phyloP scores from a whole-genome alignment of 1,140 invertebrate species.

The Hydropsyche tenuis region DNA sequence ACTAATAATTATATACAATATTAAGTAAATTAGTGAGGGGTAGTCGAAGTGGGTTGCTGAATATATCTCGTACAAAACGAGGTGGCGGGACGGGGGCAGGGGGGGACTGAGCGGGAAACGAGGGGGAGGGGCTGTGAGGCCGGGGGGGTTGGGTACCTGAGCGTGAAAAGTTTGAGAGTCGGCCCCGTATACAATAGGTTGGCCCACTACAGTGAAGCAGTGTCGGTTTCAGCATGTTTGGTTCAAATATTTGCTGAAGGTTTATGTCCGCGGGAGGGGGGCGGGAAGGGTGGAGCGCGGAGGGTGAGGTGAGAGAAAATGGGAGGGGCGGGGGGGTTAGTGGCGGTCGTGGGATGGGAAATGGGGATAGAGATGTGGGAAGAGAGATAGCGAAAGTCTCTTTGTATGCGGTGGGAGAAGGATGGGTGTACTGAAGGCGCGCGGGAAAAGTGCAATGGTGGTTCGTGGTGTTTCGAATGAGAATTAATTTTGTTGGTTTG shows the following conservation, averaged over 20 bases:
- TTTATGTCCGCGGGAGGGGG: conserved; percentile 35
- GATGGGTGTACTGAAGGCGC: background rate
- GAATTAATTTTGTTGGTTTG: too few relatives aligned
- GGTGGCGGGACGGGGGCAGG: background rate
- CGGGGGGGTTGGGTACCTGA: background rate
- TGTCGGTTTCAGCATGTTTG: conserved; percentile 41
- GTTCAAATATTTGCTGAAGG: conserved; percentile 41
- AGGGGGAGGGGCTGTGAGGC: background rate
- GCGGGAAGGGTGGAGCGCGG: background rate
- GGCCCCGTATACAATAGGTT: conserved; percentile 30
- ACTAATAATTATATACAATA: too few relatives aligned
- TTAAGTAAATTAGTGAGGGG: too few relatives aligned
- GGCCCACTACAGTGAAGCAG: conserved; percentile 37
- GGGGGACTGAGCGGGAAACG: background rate
- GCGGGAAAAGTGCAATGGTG: background rate
- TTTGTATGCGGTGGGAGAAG: too few relatives aligned
- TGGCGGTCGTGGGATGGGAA: background rate
- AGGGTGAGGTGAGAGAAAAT: background rate
- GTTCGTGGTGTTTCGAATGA: too few relatives aligned
- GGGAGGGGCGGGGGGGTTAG: background rate
- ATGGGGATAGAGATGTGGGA: background rate
- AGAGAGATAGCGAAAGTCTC: background rate
- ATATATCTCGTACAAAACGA: conserved; percentile 4
- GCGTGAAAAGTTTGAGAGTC: conserved; percentile 26
- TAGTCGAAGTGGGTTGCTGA: too few relatives aligned